Percentiles rank a stretch among this genome's conserved stretches.
Evolutionary conservation across 1,140 invertebrate species (phyloP).

Genomic region (Heliothis subflexa): DNA sequence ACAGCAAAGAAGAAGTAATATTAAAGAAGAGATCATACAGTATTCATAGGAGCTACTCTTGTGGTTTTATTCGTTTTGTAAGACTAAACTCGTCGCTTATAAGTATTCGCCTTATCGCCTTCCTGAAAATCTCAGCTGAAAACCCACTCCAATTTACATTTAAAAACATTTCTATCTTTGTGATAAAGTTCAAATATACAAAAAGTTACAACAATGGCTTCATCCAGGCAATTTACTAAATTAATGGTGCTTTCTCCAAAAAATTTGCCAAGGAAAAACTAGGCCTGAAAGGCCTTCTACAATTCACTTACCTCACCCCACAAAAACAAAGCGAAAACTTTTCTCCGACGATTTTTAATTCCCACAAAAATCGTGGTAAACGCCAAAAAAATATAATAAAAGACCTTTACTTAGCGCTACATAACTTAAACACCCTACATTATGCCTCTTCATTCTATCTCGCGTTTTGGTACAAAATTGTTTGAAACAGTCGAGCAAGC

Average conservation of each 20-base stretch:
- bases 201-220: background rate
- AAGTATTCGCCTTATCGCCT: too few relatives aligned
- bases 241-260: background rate
- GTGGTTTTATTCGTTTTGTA: too few relatives aligned
- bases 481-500: conserved; percentile 3
- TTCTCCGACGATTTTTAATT: conserved; percentile 28
- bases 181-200: too few relatives aligned
- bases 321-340: conserved; percentile 17
- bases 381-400: conserved; percentile 60
- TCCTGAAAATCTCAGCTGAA: too few relatives aligned
- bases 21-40: too few relatives aligned
- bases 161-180: too few relatives aligned
- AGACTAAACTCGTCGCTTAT: too few relatives aligned
- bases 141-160: too few relatives aligned
- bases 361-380: conserved; percentile 48
- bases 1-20: too few relatives aligned
- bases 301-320: conserved; percentile 24
- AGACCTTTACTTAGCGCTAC: conserved; percentile 63
- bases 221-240: conserved; percentile 7
- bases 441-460: conserved; percentile 69
- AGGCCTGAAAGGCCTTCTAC: background rate
- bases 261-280: conserved; percentile 7
- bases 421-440: conserved; percentile 73
- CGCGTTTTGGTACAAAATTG: conserved; percentile 53
- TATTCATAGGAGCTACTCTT: too few relatives aligned